Conservation (phyloP, 2,113 vertebrate species). For the Burhinus oedicnemus region DNA sequence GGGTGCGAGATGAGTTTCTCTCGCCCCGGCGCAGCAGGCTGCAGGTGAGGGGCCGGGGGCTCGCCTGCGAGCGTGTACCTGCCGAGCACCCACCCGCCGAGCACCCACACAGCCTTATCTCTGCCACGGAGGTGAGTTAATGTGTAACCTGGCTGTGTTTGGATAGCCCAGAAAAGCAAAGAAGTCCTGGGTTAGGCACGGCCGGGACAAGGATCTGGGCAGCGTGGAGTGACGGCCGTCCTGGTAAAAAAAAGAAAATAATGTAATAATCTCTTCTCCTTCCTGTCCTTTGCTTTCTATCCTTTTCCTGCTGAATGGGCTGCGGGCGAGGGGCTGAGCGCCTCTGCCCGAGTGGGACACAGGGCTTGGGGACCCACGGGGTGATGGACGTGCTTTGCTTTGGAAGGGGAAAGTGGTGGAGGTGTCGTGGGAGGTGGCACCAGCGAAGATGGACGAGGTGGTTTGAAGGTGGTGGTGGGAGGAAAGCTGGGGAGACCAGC, state of each 20-base stretch:
- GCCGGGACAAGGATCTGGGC: background rate
- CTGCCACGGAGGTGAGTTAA: constrained; percentile 55
- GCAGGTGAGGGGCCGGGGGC: background rate
- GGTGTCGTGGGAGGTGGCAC: background rate
- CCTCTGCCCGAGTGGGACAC: fast-evolving
- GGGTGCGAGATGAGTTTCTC: background rate
- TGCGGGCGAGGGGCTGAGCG: background rate
- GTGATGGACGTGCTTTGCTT: background rate
- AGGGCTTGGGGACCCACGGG: background rate
- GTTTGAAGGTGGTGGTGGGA: background rate
- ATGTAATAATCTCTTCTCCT: background rate
- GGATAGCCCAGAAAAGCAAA: constrained; percentile 30
- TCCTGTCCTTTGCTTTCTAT: background rate
- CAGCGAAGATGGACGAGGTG: fast-evolving
- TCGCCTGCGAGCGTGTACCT: fast-evolving
- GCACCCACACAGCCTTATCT: background rate
- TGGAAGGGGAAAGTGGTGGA: background rate
- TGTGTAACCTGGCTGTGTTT: constrained; percentile 63
- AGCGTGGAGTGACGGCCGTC: background rate
- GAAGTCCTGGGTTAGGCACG: constrained; percentile 3
- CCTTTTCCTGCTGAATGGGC: background rate
- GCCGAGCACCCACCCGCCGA: background rate
- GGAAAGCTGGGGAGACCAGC: background rate
- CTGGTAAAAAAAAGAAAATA: background rate
- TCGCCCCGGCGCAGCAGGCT: background rate